Evolutionary conservation across 2,113 vertebrate species (phyloP).

Genomic region (Myiozetetes cayanensis): DNA sequence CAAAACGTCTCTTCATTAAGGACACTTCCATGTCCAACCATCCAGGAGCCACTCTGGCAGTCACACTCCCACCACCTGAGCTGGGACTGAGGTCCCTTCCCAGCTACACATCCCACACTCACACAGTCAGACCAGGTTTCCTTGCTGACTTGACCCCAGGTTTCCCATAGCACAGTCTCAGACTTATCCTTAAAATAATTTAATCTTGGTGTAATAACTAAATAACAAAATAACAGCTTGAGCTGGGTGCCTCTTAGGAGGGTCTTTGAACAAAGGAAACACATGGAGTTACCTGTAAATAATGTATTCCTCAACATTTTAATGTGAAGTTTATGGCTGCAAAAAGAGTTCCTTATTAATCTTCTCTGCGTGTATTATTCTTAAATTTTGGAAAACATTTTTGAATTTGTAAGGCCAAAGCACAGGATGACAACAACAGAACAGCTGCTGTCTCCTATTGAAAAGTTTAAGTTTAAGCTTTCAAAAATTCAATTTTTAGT

Average conservation of each 20-base stretch:
- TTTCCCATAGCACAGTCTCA: neutral
- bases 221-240: neutral
- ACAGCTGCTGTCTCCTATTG: neutral
- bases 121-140: neutral
- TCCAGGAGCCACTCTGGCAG: neutral
- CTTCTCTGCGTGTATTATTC: neutral
- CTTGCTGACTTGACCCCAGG: neutral
- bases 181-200: neutral
- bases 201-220: neutral
- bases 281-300: rapidly evolving
- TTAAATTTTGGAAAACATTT: neutral
- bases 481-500: neutral
- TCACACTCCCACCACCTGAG: neutral
- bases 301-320: too few relatives aligned
- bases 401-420: neutral
- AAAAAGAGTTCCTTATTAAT: neutral
- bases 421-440: neutral
- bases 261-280: neutral
- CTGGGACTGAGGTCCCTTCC: neutral
- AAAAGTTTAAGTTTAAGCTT: neutral
- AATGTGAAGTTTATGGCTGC: neutral
- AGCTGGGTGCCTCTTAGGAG: neutral
- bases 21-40: neutral
- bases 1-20: neutral
- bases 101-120: neutral